These are phyloP conservation scores for Drosophila nr. medialis DNA, from an alignment of 2,888 invertebrate genomes.

Conservation along the genomic window DNA sequence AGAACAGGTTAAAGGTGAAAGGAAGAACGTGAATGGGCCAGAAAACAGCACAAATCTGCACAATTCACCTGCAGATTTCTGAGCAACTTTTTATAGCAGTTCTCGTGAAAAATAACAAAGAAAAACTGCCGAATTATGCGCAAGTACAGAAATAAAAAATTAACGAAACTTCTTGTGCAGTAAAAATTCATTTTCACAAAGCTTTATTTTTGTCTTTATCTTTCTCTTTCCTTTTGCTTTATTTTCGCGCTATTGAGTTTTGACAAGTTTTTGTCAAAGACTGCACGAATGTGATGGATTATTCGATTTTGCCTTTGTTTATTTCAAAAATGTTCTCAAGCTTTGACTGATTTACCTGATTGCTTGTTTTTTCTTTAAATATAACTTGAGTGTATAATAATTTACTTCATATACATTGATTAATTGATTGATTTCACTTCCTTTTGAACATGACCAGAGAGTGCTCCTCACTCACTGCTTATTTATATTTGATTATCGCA, in stretches of 20 bases:
- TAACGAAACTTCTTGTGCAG: slow-evolving; percentile 3
- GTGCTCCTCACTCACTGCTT: slow-evolving; percentile 14
- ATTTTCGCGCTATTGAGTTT: slow-evolving; percentile 9
- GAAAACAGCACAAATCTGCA: neutral
- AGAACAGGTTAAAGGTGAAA: neutral
- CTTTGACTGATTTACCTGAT: neutral
- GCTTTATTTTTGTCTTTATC: neutral
- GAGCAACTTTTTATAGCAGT: slow-evolving; percentile 17
- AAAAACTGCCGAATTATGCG: neutral
- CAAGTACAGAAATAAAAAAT: neutral
- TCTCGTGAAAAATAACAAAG: slow-evolving; percentile 14
- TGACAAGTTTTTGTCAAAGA: slow-evolving; percentile 5
- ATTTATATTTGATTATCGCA: slow-evolving; percentile 36
- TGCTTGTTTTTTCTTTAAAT: neutral
- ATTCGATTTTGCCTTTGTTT: neutral
- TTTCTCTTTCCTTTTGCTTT: neutral
- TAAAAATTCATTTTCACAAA: slow-evolving; percentile 31
- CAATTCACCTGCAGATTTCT: slow-evolving; percentile 29
- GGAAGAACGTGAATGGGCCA: neutral
- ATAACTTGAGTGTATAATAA: neutral
- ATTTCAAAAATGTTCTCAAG: neutral
- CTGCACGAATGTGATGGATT: neutral
- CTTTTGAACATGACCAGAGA: neutral
- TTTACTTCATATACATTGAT: neutral
- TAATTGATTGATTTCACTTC: neutral